Conservation (phyloP, 2,797 vertebrate species). For the Dendrocincla tyrannina region DNA sequence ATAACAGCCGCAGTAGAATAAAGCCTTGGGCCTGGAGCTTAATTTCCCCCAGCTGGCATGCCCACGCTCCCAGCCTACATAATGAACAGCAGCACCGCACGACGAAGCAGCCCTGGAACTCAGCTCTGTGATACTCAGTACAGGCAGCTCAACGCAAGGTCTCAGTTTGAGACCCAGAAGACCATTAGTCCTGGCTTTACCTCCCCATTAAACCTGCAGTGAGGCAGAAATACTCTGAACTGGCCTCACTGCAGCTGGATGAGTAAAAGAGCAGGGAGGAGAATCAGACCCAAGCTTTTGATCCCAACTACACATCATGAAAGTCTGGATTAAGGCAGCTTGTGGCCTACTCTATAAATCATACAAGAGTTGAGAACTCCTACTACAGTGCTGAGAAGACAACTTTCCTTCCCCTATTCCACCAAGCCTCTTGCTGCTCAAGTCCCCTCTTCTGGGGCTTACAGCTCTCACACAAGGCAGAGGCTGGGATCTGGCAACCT, state of each 20-base stretch:
- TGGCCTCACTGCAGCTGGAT: background rate
- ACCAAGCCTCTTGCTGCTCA: background rate
- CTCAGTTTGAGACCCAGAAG: background rate
- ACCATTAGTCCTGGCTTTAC: background rate
- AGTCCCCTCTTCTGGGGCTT: background rate
- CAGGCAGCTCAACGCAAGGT: accelerated
- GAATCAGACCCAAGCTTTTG: background rate
- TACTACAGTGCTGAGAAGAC: background rate
- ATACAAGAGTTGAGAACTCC: background rate
- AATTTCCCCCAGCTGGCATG: slow-evolving; percentile 33
- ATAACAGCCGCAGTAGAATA: background rate
- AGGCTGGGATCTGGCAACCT: background rate
- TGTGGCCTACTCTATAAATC: background rate
- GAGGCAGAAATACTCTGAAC: background rate
- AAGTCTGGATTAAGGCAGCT: background rate
- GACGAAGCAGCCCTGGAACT: background rate
- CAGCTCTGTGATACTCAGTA: background rate
- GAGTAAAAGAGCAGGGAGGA: background rate
- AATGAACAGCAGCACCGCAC: background rate
- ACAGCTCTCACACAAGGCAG: background rate
- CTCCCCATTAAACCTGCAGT: background rate
- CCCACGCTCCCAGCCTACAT: slow-evolving; percentile 1
- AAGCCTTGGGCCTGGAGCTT: slow-evolving; percentile 40
- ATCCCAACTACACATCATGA: background rate
- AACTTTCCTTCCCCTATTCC: background rate